Conservation (phyloP, 1,140 invertebrate genomes). For the Cydia pomonella region DNA sequence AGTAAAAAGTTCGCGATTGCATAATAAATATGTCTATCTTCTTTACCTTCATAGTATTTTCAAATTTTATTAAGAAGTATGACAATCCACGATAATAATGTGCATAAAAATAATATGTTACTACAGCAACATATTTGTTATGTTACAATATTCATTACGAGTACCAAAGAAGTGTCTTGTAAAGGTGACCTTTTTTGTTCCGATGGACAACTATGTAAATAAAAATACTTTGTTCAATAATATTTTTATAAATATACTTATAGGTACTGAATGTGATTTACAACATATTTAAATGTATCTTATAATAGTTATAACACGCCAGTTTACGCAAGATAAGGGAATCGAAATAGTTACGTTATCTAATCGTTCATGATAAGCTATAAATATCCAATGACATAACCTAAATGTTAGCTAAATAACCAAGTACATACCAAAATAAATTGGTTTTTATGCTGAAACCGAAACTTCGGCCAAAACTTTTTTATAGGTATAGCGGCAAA, state of each 20-base stretch:
- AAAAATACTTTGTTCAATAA: not conserved
- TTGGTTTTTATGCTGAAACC: too few relatives aligned
- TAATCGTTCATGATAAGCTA: not conserved
- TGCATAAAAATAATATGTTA: too few relatives aligned
- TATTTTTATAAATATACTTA: not conserved
- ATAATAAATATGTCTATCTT: too few relatives aligned
- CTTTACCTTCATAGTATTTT: too few relatives aligned
- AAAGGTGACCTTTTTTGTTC: constrained; percentile 3
- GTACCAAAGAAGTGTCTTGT: not conserved
- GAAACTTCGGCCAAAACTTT: not conserved
- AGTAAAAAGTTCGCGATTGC: too few relatives aligned
- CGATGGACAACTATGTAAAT: not conserved
- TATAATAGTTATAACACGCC: not conserved
- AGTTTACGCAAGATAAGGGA: not conserved
- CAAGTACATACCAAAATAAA: not conserved
- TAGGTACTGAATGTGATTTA: not conserved
- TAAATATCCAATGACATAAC: constrained; percentile 3
- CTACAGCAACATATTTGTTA: not conserved
- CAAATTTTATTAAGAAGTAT: too few relatives aligned
- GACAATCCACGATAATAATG: too few relatives aligned
- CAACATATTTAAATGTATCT: too few relatives aligned
- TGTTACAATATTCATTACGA: not conserved
- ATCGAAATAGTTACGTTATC: not conserved
- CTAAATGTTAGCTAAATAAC: not conserved
- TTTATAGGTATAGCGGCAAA: too few relatives aligned